Evolutionary conservation across 2,113 vertebrate genomes (phyloP).

Genomic region (Platysteira castanea): DNA sequence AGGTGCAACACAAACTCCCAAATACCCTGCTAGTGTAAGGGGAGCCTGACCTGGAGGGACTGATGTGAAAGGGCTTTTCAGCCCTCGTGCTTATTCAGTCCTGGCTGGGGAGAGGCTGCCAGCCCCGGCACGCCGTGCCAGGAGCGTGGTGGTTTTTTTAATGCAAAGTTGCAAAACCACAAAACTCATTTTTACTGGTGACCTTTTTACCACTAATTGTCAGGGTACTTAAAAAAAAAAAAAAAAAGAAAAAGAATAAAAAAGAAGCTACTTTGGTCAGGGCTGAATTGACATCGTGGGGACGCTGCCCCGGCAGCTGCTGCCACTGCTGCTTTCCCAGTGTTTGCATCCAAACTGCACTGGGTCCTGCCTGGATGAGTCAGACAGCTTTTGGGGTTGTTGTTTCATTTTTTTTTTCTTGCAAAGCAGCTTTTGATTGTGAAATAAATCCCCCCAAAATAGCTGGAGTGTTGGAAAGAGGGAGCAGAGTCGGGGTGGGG

Average conservation of each 20-base stretch:
- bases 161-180: constrained; percentile 63
- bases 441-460: neutral
- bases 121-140: neutral
- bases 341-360: neutral
- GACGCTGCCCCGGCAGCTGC: neutral
- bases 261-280: neutral
- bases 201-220: constrained; percentile 58
- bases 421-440: neutral
- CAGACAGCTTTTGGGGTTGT: neutral
- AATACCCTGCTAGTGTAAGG: neutral
- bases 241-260: neutral
- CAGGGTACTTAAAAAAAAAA: neutral
- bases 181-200: constrained; percentile 51
- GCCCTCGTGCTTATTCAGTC: neutral
- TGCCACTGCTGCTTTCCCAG: neutral
- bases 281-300: neutral
- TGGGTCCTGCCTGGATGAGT: neutral
- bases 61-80: constrained; percentile 17
- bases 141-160: constrained; percentile 40
- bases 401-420: neutral
- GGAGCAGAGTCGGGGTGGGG: neutral
- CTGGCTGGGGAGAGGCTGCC: neutral
- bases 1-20: constrained; percentile 52
- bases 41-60: neutral
- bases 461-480: neutral